These are phyloP conservation scores for Rhinichthys osculus DNA, from an alignment of 2,797 vertebrate genomes.

Conservation along the genomic window DNA sequence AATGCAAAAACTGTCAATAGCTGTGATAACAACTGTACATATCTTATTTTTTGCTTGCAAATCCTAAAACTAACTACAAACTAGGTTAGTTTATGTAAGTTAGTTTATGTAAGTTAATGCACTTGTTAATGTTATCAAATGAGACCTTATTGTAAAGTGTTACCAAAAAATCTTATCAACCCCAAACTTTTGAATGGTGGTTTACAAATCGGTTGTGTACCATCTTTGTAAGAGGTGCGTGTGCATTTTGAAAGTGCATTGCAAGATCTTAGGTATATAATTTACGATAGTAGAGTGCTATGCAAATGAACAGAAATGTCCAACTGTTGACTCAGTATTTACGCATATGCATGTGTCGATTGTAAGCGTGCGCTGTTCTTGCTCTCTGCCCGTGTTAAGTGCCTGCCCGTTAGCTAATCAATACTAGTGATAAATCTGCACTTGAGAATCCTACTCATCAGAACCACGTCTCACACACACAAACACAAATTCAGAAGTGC, in stretches of 20 bases:
- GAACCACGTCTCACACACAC: constrained; percentile 44
- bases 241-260: constrained; percentile 53
- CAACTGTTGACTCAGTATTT: constrained; percentile 60
- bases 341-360: constrained; percentile 44
- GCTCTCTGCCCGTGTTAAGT: constrained; percentile 63
- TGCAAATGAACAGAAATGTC: constrained; percentile 79
- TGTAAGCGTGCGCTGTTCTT: constrained; percentile 39
- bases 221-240: constrained; percentile 22
- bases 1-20: neutral
- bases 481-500: constrained; percentile 57
- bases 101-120: neutral
- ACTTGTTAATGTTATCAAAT: neutral
- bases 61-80: neutral
- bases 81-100: too few species aligned
- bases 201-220: neutral
- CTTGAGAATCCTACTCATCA: constrained; percentile 72
- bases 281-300: constrained; percentile 73
- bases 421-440: constrained; percentile 81
- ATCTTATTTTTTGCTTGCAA: neutral
- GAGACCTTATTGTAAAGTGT: neutral
- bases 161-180: neutral
- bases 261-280: constrained; percentile 57
- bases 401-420: constrained; percentile 71
- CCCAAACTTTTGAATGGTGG: neutral
- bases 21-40: neutral